Conservation (phyloP, 92 coral and sea anemone species). For the Porites lobata region DNA sequence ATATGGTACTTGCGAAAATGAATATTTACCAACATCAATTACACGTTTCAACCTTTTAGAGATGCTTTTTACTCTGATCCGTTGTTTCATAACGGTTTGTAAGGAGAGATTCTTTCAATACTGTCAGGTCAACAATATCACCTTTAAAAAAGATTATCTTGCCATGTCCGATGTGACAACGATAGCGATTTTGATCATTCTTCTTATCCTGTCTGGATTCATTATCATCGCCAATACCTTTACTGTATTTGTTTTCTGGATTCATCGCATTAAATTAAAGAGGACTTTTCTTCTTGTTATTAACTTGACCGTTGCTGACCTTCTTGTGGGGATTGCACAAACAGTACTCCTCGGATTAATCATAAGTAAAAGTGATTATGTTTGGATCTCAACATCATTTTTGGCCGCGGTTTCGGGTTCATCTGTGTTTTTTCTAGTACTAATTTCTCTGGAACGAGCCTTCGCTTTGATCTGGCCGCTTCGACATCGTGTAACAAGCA, state of each 20-base stretch:
- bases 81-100: too few species aligned
- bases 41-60: too few species aligned
- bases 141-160: too few species aligned
- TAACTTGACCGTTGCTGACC: conserved; percentile 8
- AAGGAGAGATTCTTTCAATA: too few species aligned
- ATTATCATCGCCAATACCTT: not conserved
- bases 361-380: too few species aligned
- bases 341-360: not conserved
- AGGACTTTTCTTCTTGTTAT: not conserved
- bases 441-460: not conserved
- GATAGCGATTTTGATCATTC: not conserved
- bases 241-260: conserved; percentile 16
- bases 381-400: too few species aligned
- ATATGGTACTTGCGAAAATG: too few species aligned
- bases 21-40: too few species aligned
- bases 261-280: not conserved
- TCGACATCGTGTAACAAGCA: conserved; percentile 15
- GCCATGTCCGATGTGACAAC: not conserved
- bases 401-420: not conserved
- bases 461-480: conserved; percentile 1
- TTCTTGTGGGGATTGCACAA: not conserved
- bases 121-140: too few species aligned
- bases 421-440: not conserved
- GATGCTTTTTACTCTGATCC: too few species aligned
- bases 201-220: not conserved